These are phyloP conservation scores for Patagioenas fasciata DNA, from an alignment of 2,113 vertebrate species.

Conservation along the genomic window DNA sequence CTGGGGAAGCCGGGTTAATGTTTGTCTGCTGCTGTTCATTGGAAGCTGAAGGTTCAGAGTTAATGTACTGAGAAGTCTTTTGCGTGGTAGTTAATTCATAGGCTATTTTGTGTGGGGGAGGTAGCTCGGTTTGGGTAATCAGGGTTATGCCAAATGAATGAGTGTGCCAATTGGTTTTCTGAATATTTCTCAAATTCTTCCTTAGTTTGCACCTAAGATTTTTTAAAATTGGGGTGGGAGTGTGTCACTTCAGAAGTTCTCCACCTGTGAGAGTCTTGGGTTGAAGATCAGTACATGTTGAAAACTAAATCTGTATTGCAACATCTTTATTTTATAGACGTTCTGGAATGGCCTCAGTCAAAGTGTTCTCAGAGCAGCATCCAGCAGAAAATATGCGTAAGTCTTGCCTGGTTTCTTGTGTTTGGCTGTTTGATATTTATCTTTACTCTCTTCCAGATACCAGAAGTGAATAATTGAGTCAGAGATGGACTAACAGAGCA, in stretches of 20 bases:
- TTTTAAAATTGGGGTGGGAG: neutral
- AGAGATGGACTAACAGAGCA: neutral
- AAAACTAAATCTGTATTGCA: neutral
- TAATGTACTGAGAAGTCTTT: neutral
- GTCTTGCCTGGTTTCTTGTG: conserved; percentile 12
- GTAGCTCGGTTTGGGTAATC: rapidly evolving
- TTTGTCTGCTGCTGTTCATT: neutral
- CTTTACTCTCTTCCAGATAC: rapidly evolving
- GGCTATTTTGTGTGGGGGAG: rapidly evolving
- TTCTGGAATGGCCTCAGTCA: conserved; percentile 85
- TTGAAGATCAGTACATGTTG: neutral
- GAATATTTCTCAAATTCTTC: neutral
- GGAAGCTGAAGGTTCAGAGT: neutral
- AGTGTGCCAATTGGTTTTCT: rapidly evolving
- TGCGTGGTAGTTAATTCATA: rapidly evolving
- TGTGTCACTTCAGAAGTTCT: rapidly evolving
- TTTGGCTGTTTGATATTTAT: rapidly evolving
- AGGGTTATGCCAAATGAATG: rapidly evolving
- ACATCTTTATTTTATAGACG: conserved; percentile 67
- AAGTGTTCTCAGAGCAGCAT: conserved; percentile 78
- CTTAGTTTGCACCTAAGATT: neutral
- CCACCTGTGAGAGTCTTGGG: neutral
- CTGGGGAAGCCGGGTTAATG: neutral
- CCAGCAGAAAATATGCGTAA: conserved; percentile 90
- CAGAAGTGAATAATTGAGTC: neutral